Evolutionary conservation across 2,888 invertebrate species (phyloP).

Genomic region (Rapana venosa): DNA sequence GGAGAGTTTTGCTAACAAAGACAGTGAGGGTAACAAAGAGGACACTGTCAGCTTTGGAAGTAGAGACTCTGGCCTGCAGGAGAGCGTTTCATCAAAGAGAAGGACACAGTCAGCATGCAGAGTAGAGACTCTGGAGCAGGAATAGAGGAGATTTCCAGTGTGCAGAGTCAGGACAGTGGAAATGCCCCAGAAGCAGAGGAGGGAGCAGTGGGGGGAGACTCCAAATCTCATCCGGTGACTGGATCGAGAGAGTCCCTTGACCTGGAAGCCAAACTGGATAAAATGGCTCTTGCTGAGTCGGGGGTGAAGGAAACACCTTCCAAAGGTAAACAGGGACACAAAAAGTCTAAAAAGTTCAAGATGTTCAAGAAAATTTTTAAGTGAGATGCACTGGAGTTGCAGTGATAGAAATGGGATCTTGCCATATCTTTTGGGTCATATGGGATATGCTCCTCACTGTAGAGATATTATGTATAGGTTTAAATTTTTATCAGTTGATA

Average conservation of each 20-base stretch:
- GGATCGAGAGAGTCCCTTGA: slow-evolving; percentile 29
- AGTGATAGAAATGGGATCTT: neutral
- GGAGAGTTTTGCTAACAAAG: slow-evolving; percentile 28
- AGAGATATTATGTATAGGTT: no score
- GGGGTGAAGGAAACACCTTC: neutral
- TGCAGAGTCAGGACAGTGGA: slow-evolving; percentile 11
- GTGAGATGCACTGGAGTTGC: neutral
- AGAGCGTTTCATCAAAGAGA: neutral
- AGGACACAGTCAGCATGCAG: slow-evolving; percentile 31
- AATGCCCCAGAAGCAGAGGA: neutral
- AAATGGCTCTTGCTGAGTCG: neutral
- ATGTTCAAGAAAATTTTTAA: slow-evolving; percentile 39
- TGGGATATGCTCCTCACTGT: neutral
- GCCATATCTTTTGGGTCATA: neutral
- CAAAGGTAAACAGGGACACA: slow-evolving; percentile 26
- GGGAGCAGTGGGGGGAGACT: neutral
- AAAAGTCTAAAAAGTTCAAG: slow-evolving; percentile 41
- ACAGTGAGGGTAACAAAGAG: neutral
- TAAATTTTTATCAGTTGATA: no score
- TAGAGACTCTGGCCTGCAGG: slow-evolving; percentile 25
- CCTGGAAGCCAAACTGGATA: slow-evolving; percentile 38
- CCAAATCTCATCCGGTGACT: neutral
- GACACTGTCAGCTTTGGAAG: slow-evolving; percentile 17
- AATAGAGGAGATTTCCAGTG: neutral
- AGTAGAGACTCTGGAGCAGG: slow-evolving; percentile 35